Percentiles rank a stretch among this genome's conserved stretches.
phyloP scores from a whole-genome alignment of 64 coral and sea anemone species.

The Stylophora pistillata region DNA sequence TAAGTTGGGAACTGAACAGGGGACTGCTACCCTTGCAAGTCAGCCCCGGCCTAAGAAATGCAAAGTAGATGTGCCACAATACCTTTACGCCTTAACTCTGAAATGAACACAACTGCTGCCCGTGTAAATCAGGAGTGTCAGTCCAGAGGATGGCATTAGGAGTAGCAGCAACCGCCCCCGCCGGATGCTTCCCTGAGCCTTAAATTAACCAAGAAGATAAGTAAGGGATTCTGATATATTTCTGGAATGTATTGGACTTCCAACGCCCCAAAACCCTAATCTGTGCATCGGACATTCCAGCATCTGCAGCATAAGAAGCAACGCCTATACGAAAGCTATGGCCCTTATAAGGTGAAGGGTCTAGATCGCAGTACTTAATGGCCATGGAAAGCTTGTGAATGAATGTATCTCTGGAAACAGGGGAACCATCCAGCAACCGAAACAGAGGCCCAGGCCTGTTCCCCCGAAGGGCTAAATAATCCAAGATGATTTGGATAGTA shows the following conservation, averaged over 20 bases:
- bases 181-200: not conserved
- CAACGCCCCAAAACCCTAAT: conserved; percentile 30
- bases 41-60: too few species aligned
- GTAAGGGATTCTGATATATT: conserved; percentile 25
- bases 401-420: conserved; percentile 9
- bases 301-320: conserved; percentile 25
- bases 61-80: not conserved
- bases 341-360: conserved; percentile 45
- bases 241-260: conserved; percentile 44
- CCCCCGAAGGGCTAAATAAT: conserved; percentile 6
- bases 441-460: conserved; percentile 29
- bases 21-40: too few species aligned
- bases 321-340: conserved; percentile 51
- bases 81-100: not conserved
- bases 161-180: not conserved
- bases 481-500: conserved; percentile 37
- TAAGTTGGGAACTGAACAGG: not conserved
- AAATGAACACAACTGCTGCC: not conserved
- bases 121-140: not conserved
- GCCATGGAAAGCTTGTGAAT: conserved; percentile 18
- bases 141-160: not conserved
- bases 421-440: not conserved
- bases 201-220: conserved; percentile 1
- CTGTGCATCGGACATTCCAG: conserved; percentile 41
- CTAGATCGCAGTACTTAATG: conserved; percentile 32